phyloP scores from a whole-genome alignment of 2,113 vertebrate species.

The Nycticryphes semicollaris region DNA sequence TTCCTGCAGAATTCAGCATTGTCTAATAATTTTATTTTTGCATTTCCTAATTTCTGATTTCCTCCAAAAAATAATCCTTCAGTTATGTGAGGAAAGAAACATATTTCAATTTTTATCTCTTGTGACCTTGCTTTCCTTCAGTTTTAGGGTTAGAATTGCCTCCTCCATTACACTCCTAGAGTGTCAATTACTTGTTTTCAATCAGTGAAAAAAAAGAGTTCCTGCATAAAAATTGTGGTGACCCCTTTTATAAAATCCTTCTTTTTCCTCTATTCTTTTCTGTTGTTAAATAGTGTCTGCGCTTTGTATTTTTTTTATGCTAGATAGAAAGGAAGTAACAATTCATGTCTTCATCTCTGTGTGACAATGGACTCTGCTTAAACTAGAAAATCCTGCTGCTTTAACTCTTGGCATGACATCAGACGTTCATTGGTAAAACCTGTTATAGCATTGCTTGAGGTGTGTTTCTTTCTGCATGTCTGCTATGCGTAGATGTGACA shows the following conservation, averaged over 20 bases:
- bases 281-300: rapidly evolving
- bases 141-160: not conserved
- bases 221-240: not conserved
- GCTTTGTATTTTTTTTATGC: not conserved
- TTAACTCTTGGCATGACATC: not conserved
- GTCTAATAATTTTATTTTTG: not conserved
- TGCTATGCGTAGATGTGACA: not conserved
- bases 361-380: not conserved
- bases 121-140: not conserved
- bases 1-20: not conserved
- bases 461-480: not conserved
- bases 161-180: not conserved
- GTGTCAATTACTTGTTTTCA: not conserved
- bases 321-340: not conserved
- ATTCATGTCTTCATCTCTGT: not conserved
- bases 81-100: not conserved
- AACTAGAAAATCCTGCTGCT: not conserved
- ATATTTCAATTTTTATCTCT: not conserved
- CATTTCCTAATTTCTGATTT: not conserved
- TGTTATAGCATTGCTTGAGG: not conserved
- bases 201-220: not conserved
- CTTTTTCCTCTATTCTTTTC: not conserved
- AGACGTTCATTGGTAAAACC: constrained; percentile 40
- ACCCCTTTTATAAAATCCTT: not conserved
- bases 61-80: not conserved